phyloP scores from a whole-genome alignment of 2,113 vertebrate genomes.

The Benthochromis sp. region DNA sequence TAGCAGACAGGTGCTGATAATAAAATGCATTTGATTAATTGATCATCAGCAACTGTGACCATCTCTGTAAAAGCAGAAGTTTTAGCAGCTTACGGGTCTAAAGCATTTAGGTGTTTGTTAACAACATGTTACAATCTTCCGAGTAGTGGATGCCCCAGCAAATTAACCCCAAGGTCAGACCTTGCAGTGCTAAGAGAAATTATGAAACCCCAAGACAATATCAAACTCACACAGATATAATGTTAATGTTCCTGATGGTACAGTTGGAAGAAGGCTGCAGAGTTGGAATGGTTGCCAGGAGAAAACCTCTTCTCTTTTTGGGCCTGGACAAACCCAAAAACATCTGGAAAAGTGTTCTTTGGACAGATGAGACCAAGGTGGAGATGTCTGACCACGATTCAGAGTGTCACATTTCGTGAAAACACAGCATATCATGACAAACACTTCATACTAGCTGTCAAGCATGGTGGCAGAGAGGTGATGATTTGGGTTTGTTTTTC shows the following conservation, averaged over 20 bases:
- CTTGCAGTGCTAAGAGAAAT: neutral
- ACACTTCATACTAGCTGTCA: neutral
- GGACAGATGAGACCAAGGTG: neutral
- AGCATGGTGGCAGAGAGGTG: neutral
- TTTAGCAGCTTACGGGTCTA: neutral
- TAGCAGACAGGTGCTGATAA: neutral
- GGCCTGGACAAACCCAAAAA: neutral
- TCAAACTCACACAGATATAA: neutral
- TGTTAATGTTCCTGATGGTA: neutral
- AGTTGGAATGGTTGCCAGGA: neutral
- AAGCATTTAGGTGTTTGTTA: neutral
- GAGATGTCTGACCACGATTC: neutral
- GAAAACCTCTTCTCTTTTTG: neutral
- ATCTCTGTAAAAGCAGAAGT: neutral
- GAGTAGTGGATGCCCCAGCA: neutral
- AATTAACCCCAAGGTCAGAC: neutral
- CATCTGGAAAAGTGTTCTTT: neutral
- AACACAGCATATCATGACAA: neutral
- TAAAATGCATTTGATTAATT: neutral
- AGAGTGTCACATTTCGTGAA: neutral
- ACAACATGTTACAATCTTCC: neutral
- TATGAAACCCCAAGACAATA: neutral
- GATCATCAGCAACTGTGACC: neutral
- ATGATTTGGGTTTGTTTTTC: neutral
- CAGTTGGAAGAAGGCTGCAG: neutral